A percentile compares a stretch with the other conserved stretches of the same genome.
Conservation (phyloP, 2,113 vertebrate genomes). For the Paraplagusia blochii region DNA sequence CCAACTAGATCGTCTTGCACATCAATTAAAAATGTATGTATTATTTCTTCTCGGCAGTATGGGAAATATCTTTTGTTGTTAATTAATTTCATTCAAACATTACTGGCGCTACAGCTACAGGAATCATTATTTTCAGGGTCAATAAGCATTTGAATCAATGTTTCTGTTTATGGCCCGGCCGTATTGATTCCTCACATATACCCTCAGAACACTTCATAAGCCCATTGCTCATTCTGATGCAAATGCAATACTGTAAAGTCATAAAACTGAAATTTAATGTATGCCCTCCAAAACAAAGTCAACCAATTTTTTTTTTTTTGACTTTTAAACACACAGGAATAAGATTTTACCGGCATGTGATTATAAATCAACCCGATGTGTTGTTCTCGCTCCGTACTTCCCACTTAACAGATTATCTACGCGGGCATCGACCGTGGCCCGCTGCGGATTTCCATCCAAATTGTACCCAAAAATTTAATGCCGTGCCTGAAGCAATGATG, state of each 20-base stretch:
- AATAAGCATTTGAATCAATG: neutral
- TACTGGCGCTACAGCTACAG: neutral
- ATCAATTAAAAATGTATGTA: too few species aligned
- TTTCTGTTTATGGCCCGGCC: neutral
- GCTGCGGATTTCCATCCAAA: conserved; percentile 29
- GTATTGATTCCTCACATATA: neutral
- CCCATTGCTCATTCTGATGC: neutral
- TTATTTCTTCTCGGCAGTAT: too few species aligned
- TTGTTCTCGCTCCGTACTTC: conserved; percentile 23
- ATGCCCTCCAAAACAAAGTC: conserved; percentile 1
- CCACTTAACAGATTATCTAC: conserved; percentile 29
- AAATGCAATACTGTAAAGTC: neutral
- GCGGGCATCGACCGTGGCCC: conserved; percentile 17
- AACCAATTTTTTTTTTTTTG: conserved; percentile 20
- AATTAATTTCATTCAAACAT: too few species aligned
- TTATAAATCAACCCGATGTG: conserved; percentile 20
- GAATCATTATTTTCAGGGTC: neutral
- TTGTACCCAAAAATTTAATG: conserved; percentile 37
- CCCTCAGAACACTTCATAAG: neutral
- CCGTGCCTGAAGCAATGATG: conserved; percentile 43
- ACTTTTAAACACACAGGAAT: conserved; percentile 7
- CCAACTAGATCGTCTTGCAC: too few species aligned
- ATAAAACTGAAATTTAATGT: conserved; percentile 20
- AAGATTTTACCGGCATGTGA: conserved; percentile 9
- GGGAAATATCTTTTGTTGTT: too few species aligned